These are phyloP conservation scores for Corticium candelabrum DNA, from an alignment of 37 sponge, comb jelly and placozoan species.

Conservation along the genomic window DNA sequence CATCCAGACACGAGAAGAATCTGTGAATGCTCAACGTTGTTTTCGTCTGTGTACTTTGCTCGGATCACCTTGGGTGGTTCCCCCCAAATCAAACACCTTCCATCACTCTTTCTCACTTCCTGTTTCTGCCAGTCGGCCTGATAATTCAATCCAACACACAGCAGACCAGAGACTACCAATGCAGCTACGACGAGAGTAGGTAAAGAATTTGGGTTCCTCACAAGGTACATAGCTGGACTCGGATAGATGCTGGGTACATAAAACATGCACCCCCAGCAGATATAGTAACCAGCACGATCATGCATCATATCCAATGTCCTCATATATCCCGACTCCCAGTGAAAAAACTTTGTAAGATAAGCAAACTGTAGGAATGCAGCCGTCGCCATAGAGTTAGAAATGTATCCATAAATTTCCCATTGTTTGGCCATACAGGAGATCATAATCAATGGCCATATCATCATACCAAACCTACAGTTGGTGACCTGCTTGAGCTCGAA, in stretches of 20 bases:
- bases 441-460: too few relatives aligned
- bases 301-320: constrained; percentile 64
- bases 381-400: too few relatives aligned
- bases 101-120: constrained; percentile 28
- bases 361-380: too few relatives aligned
- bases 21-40: constrained; percentile 39
- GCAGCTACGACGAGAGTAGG: constrained; percentile 33
- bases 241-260: constrained; percentile 62
- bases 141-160: constrained; percentile 41
- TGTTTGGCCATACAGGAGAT: too few relatives aligned
- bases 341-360: too few relatives aligned
- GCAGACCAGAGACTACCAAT: constrained; percentile 31
- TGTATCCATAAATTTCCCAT: too few relatives aligned
- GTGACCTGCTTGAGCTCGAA: too few relatives aligned
- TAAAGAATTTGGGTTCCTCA: constrained; percentile 41
- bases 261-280: constrained; percentile 67
- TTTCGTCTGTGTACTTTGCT: constrained; percentile 33
- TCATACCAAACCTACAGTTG: too few relatives aligned
- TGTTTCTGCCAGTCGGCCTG: constrained; percentile 55
- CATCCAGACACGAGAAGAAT: constrained; percentile 58
- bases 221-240: constrained; percentile 48
- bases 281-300: constrained; percentile 70
- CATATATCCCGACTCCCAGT: too few relatives aligned
- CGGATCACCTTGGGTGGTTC: constrained; percentile 31
- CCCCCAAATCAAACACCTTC: constrained; percentile 66